A percentile compares a stretch with the other conserved stretches of the same genome.
These are phyloP conservation scores for Thelaira solivaga DNA, from an alignment of 2,888 invertebrate species.

Conservation along the genomic window DNA sequence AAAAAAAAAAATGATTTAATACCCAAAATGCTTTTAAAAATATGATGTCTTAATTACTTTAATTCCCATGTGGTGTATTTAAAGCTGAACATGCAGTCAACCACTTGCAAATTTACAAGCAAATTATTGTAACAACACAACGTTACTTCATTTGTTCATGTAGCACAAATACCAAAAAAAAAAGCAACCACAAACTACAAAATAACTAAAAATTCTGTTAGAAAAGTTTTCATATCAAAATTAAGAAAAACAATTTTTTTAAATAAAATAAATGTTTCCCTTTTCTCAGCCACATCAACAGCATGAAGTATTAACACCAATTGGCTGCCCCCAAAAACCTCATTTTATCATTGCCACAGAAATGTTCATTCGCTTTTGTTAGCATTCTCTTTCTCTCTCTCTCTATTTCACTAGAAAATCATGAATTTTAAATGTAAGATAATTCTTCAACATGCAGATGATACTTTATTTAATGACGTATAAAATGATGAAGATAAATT, in stretches of 20 bases:
- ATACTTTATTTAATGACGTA: slow-evolving; percentile 56
- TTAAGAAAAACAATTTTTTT: slow-evolving; percentile 6
- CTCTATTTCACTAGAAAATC: background rate
- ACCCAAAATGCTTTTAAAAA: background rate
- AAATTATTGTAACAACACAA: slow-evolving; percentile 35
- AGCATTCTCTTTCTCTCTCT: too few relatives aligned
- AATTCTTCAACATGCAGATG: slow-evolving; percentile 21
- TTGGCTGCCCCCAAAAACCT: background rate
- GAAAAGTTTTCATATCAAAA: slow-evolving; percentile 39
- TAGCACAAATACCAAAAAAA: background rate
- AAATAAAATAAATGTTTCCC: slow-evolving; percentile 31
- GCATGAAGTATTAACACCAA: background rate
- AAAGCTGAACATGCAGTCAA: slow-evolving; percentile 7
- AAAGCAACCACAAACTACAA: slow-evolving; percentile 4
- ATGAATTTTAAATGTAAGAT: background rate
- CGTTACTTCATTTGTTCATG: slow-evolving; percentile 30
- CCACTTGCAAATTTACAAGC: slow-evolving; percentile 8
- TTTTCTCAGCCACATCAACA: background rate
- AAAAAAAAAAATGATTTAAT: background rate
- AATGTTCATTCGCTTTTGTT: too few relatives aligned
- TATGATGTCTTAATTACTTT: slow-evolving; percentile 27
- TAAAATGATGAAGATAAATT: slow-evolving; percentile 62
- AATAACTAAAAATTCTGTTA: background rate
- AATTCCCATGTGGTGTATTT: slow-evolving; percentile 5
- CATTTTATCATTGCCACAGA: background rate